phyloP scores from a whole-genome alignment of 2,888 invertebrate genomes.

The Zelleria hepariella region DNA sequence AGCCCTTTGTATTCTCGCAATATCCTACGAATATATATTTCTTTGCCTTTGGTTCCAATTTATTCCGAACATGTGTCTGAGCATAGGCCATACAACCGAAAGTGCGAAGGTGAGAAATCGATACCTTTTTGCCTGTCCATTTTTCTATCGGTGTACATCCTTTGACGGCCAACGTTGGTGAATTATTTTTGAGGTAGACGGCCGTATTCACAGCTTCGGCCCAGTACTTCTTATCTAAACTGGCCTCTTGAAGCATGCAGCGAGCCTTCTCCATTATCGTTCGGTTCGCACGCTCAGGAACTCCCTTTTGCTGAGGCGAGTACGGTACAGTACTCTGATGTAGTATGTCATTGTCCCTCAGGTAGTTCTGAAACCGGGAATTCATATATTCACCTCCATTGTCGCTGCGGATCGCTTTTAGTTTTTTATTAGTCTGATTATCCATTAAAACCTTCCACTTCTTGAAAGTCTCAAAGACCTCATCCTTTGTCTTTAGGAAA shows the following conservation, averaged over 20 bases:
- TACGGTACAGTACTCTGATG: constrained; percentile 22
- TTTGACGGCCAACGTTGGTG: neutral
- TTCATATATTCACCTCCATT: constrained; percentile 17
- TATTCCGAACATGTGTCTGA: constrained; percentile 5
- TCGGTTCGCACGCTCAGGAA: constrained; percentile 19
- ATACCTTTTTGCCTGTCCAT: constrained; percentile 1
- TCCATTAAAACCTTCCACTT: constrained; percentile 13
- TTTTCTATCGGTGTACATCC: neutral
- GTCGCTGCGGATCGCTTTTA: constrained; percentile 15
- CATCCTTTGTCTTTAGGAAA: constrained; percentile 9
- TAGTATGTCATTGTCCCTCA: constrained; percentile 16
- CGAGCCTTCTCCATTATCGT: neutral
- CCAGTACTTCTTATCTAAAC: neutral
- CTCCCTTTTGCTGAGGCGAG: constrained; percentile 26
- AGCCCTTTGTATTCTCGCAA: constrained; percentile 10
- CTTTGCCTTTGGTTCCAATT: constrained; percentile 10
- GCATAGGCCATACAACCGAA: constrained; percentile 12
- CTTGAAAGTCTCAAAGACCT: constrained; percentile 8
- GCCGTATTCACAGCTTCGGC: neutral
- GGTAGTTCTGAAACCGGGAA: constrained; percentile 12
- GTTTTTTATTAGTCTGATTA: constrained; percentile 15
- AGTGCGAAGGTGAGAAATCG: neutral
- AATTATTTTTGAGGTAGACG: neutral
- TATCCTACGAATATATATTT: constrained; percentile 10
- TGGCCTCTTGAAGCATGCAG: neutral